Evolutionary conservation across 2,797 vertebrate species (phyloP), one percentile per base, ranked within the genome.

Genomic region (Pseudomugil gertrudae): DNA sequence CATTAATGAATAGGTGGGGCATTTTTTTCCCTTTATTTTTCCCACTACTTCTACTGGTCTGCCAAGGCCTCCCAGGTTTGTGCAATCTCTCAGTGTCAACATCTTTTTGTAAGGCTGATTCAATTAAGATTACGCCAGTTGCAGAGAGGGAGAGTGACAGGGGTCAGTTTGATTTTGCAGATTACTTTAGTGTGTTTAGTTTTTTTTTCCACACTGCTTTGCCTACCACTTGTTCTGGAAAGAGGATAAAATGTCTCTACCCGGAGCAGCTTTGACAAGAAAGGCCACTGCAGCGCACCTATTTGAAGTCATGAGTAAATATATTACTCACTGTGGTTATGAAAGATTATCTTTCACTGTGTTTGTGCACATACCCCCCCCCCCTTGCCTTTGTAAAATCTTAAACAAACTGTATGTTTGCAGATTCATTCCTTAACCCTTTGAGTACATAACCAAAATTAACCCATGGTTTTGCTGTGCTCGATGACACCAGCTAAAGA

Each of bases 1-100:
- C 95, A 94, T 95, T 96, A 96, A 97, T 96, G 95, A 96, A 95
- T 95, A 92, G 90, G 92, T 87, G 89, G 89, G 83, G 85, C 68
- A 90, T 92, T 90, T 84, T 87, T 93, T 90, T n/a, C n/a, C 84
- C 47, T 3, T 15, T 8, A 70, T 53, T 72, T 76, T 62, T 5
- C 78, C 81, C 86, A 89, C 91, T 91, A 84, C 92, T 90, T 88
- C 80, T 66, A 67, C 76, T 91, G 92, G 93, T 93, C 94, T 93
- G 93, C 92, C 89, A 90, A 93, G 96, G 95, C 96, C 96, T 96
- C 94, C 95, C 95, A 95, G 95, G 94, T 96, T 95, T 92, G 88
- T 95, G 94, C 94, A 95, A 99, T 98, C 95, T 95, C 96, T 97
- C 95, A 97, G 94, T 98, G 98, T 98, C 96, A 98, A 95, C 95